Base-by-base conservation (phyloP, 2,888 invertebrate species). In the Eucriotettix oculatus region DNA sequence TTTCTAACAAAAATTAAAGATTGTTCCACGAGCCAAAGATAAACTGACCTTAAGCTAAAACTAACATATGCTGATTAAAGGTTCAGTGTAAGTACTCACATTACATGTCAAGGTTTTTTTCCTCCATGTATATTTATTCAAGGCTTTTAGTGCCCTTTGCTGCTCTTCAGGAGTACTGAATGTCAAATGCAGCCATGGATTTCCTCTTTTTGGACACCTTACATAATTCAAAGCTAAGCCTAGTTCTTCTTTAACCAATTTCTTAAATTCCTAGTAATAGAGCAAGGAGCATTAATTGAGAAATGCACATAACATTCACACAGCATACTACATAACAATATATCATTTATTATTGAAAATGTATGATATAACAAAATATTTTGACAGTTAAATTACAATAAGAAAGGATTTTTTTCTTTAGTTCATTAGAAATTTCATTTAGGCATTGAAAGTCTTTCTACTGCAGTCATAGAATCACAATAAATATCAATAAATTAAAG, bases 201-300 rank as follows among this genome's bases (percentile, higher is more conserved):
- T 66, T 9, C 68, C 67, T 59, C 67, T 68, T 59, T 67, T 67
- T 10, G 66, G 67, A 40, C 76, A 68, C 66, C 78, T 78, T 53
- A 74, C 72, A 43, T 75, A 72, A 52, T 73, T 74, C 10, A 78
- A 62, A 2, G 71, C 70, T 57, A 77, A 65, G 10, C 64, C 64
- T 52, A 63, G 59, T 54, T 70, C 70, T 10, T 68, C 66, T 42
- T 69, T 68, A 12, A 78, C 67, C 59, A 74, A 70, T 65, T 76
- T 77, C 65, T 74, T 74, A 62, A 78, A 68, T 68, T 76, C 74
- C 75, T 76, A 66, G 43, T 65, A 54, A 41, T 60, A 44, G 29
- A 5, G 29, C 7, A 7, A 29, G 3, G 7, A 29, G 2, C 29
- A 29, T 29, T 29, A 29, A 29, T 29, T 29, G 7, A 29, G n/a